phyloP scores from a whole-genome alignment of 2,888 invertebrate species.

The Drosophila affinis region DNA sequence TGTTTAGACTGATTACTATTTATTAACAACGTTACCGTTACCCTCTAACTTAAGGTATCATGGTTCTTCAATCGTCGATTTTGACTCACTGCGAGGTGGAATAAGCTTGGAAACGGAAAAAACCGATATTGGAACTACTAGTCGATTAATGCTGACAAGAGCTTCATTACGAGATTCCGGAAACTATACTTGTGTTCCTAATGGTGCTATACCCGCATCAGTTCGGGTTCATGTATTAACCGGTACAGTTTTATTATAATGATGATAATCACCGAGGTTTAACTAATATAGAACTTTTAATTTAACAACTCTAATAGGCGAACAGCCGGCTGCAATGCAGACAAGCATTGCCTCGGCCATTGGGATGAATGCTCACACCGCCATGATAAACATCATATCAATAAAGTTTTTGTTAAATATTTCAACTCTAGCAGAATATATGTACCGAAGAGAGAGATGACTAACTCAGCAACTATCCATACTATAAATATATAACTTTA shows the following conservation, averaged over 20 bases:
- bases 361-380: conserved; percentile 63
- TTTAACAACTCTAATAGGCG: conserved; percentile 85
- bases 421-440: conserved; percentile 43
- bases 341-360: conserved; percentile 86
- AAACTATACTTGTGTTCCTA: conserved; percentile 95
- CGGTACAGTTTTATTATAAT: conserved; percentile 85
- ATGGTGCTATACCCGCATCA: conserved; percentile 92
- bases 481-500: conserved; percentile 34
- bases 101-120: conserved; percentile 95
- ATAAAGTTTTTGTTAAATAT: conserved; percentile 75
- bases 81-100: conserved; percentile 92
- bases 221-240: conserved; percentile 94
- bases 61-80: conserved; percentile 91
- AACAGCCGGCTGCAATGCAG: conserved; percentile 94
- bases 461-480: conserved; percentile 49
- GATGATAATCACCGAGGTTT: not conserved
- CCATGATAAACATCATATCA: conserved; percentile 83
- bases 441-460: conserved; percentile 63
- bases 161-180: conserved; percentile 93
- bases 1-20: conserved; percentile 39
- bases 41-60: conserved; percentile 88
- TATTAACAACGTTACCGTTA: conserved; percentile 6
- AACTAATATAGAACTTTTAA: not conserved
- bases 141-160: conserved; percentile 92
- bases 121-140: conserved; percentile 93